Evolutionary conservation across 1,140 invertebrate genomes (phyloP).

Genomic region (Aleiodes sp.): DNA sequence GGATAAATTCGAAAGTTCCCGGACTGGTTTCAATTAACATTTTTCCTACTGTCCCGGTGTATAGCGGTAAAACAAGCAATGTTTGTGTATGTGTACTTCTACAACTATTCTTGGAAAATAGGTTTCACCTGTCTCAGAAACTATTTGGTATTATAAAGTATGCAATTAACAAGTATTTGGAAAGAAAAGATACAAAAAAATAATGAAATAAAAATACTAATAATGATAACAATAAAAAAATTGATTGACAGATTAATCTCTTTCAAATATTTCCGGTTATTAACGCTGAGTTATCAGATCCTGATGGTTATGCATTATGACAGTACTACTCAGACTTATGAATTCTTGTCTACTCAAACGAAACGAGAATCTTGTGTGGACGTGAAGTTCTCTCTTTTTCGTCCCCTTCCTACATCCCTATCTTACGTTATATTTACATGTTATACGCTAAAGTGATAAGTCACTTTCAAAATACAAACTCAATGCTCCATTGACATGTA

Average conservation of each 20-base stretch:
- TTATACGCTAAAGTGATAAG: neutral
- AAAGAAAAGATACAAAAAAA: too few species aligned
- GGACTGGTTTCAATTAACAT: slow-evolving; percentile 33
- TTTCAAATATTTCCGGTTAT: slow-evolving; percentile 21
- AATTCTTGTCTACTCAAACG: slow-evolving; percentile 15
- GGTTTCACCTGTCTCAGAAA: slow-evolving; percentile 9
- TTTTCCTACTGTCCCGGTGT: slow-evolving; percentile 25
- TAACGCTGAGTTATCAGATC: neutral
- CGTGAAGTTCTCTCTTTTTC: neutral
- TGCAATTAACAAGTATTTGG: neutral
- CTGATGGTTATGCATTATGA: slow-evolving; percentile 7
- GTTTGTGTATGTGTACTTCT: neutral
- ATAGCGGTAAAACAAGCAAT: slow-evolving; percentile 13
- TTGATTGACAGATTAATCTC: slow-evolving; percentile 27
- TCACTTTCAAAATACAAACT: neutral
- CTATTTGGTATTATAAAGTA: neutral
- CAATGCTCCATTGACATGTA: neutral
- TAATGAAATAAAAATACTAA: too few species aligned
- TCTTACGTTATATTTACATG: neutral
- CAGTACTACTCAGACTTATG: neutral
- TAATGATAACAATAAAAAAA: too few species aligned
- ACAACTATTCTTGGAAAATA: slow-evolving; percentile 17
- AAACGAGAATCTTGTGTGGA: neutral
- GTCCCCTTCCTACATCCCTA: too few species aligned
- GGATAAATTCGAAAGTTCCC: slow-evolving; percentile 26